Conservation (phyloP, 92 coral and sea anemone species). For the Pocillopora grandis region DNA sequence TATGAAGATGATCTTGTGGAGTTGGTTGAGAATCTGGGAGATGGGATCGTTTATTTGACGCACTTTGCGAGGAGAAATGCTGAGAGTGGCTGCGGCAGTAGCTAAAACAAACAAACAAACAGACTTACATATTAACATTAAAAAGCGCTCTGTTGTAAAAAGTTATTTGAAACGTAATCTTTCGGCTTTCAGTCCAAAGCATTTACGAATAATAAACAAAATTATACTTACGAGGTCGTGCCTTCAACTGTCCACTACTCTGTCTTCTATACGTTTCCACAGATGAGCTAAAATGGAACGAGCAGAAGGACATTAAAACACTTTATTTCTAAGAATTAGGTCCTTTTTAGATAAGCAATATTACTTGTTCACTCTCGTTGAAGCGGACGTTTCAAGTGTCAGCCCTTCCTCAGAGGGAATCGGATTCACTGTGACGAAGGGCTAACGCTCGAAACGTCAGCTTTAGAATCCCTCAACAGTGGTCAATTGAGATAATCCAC, state of each 20-base stretch:
- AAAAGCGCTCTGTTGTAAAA: too few species aligned
- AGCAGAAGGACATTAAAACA: background rate
- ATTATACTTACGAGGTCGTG: constrained; percentile 89
- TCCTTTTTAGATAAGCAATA: background rate
- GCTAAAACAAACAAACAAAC: constrained; percentile 48
- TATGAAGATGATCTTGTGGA: constrained; percentile 93
- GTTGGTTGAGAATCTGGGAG: constrained; percentile 91
- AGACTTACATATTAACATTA: background rate
- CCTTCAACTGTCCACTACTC: constrained; percentile 72
- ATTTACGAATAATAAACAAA: background rate
- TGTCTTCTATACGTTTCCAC: constrained; percentile 87
- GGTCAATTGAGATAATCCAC: too few species aligned
- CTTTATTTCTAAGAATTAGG: background rate
- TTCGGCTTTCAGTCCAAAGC: background rate
- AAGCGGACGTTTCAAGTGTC: too few species aligned
- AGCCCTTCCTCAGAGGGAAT: too few species aligned
- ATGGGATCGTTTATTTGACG: constrained; percentile 99
- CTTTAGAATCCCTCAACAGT: too few species aligned
- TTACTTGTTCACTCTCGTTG: too few species aligned
- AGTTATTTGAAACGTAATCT: too few species aligned
- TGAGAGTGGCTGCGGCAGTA: constrained; percentile 94
- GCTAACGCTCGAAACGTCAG: too few species aligned
- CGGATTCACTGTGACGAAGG: too few species aligned
- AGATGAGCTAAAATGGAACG: constrained; percentile 64
- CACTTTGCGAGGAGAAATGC: constrained; percentile 97